Conservation (phyloP, 2,113 vertebrate genomes). For the Antennarius striatus region DNA sequence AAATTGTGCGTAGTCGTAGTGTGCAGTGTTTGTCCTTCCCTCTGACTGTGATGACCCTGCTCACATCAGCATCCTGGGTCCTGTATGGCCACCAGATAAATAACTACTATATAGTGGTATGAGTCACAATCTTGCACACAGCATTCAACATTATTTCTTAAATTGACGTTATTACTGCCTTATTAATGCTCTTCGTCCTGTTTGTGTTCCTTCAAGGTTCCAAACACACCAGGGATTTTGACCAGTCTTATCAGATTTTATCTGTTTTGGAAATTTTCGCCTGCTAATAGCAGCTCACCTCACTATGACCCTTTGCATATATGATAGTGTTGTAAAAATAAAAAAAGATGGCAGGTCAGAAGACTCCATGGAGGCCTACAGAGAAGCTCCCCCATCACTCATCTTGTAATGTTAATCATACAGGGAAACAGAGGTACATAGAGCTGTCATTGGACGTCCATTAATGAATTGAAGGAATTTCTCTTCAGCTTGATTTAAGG, state of each 20-base stretch:
- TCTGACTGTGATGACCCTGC: conserved; percentile 87
- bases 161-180: not conserved
- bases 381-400: not conserved
- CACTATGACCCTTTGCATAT: conserved; percentile 75
- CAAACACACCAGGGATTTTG: conserved; percentile 88
- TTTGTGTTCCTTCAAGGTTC: conserved; percentile 79
- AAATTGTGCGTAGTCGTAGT: conserved; percentile 82
- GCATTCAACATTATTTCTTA: not conserved
- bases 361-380: not conserved
- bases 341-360: not conserved
- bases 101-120: conserved; percentile 88
- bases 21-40: conserved; percentile 88
- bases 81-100: conserved; percentile 86
- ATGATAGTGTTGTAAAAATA: conserved; percentile 61
- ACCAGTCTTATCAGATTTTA: conserved; percentile 89
- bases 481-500: not conserved
- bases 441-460: not conserved
- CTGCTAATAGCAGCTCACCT: conserved; percentile 58
- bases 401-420: conserved; percentile 2
- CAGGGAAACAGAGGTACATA: not conserved
- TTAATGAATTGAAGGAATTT: not conserved
- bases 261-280: conserved; percentile 85
- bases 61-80: conserved; percentile 90
- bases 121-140: conserved; percentile 18
- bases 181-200: not conserved